phyloP scores from a whole-genome alignment of 2,797 vertebrate species.

The Microchirus variegatus region DNA sequence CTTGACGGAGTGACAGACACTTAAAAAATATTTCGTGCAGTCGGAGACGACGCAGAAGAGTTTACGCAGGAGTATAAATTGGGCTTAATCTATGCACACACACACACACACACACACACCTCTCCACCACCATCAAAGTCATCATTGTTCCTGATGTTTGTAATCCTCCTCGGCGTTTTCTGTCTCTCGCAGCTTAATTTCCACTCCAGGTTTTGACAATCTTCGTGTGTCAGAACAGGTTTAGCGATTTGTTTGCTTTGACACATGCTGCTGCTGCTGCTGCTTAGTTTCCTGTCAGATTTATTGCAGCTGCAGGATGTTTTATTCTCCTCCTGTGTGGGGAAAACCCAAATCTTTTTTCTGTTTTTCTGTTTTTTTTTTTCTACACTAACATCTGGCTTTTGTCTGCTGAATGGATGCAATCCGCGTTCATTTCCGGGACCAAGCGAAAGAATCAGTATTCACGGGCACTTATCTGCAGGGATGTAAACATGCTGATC shows the following conservation, averaged over 20 bases:
- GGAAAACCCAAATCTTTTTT: constrained; percentile 28
- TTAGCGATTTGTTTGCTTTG: constrained; percentile 61
- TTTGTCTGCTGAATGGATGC: neutral
- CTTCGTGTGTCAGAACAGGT: constrained; percentile 43
- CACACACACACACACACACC: too few species aligned
- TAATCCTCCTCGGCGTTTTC: constrained; percentile 37
- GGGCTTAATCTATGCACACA: too few species aligned
- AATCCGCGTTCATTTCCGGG: neutral
- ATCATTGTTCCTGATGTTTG: constrained; percentile 47
- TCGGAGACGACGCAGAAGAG: too few species aligned
- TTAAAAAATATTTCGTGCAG: too few species aligned
- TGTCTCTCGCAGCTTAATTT: constrained; percentile 54
- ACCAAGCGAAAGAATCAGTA: neutral
- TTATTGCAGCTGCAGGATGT: constrained; percentile 39
- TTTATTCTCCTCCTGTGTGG: constrained; percentile 39
- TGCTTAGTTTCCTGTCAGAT: constrained; percentile 52
- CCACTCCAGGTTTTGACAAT: constrained; percentile 46
- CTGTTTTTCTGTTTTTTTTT: constrained; percentile 23
- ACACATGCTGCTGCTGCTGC: constrained; percentile 49
- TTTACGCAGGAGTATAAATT: too few species aligned
- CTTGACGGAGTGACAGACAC: too few species aligned
- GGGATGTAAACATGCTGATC: too few species aligned
- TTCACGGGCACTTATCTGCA: neutral
- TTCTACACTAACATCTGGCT: constrained; percentile 1
- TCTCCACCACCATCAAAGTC: constrained; percentile 31